Evolutionary conservation across 2,888 invertebrate genomes (phyloP).

Genomic region (Clitarchus hookeri): DNA sequence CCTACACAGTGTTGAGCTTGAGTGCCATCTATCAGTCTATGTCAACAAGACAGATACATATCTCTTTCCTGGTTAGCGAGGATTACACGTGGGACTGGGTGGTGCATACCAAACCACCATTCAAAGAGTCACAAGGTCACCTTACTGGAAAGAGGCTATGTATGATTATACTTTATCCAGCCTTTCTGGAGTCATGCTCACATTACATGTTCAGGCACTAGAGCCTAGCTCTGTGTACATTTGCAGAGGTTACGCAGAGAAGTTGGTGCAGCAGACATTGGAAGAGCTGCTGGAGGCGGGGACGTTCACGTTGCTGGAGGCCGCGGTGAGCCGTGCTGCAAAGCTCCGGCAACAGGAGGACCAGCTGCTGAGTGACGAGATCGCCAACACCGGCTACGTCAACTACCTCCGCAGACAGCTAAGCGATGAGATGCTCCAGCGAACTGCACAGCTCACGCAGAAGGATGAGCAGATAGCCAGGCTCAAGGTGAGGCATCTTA

Average conservation of each 20-base stretch:
- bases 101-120: too few relatives aligned
- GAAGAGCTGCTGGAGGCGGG: neutral
- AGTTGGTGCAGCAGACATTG: neutral
- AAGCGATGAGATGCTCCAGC: neutral
- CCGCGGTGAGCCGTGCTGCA: neutral
- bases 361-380: neutral
- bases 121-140: too few relatives aligned
- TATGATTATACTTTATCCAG: too few relatives aligned
- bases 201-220: too few relatives aligned
- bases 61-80: too few relatives aligned
- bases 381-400: neutral
- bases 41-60: too few relatives aligned
- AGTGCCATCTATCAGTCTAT: too few relatives aligned
- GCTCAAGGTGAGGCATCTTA: neutral
- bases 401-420: neutral
- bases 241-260: neutral
- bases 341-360: neutral
- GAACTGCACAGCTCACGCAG: neutral
- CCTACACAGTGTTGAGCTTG: too few relatives aligned
- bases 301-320: neutral
- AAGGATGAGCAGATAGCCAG: conserved; percentile 11
- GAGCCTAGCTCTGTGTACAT: too few relatives aligned
- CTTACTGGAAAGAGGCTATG: too few relatives aligned
- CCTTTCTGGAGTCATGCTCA: too few relatives aligned
- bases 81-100: too few relatives aligned